Evolutionary conservation across 2,797 vertebrate genomes (phyloP).

Genomic region (Phoebastria nigripes): DNA sequence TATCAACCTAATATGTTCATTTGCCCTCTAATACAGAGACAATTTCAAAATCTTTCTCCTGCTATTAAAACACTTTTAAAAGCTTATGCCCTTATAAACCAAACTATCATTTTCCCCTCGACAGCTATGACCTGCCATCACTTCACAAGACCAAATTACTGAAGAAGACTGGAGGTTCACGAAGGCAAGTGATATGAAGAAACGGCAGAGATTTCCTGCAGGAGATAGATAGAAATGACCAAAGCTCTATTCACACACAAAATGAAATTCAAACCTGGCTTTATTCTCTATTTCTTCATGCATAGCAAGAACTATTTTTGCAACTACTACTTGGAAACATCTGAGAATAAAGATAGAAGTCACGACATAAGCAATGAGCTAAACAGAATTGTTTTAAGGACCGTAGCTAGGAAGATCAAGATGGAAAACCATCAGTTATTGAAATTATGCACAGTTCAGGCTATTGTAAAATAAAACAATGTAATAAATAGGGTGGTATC

Average conservation of each 20-base stretch:
- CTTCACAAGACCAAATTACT: conserved; percentile 7
- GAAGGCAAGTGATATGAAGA: background rate
- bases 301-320: background rate
- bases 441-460: background rate
- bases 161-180: background rate
- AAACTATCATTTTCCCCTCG: background rate
- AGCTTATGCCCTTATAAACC: conserved; percentile 18
- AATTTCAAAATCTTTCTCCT: conserved; percentile 31
- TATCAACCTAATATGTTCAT: background rate
- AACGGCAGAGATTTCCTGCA: background rate
- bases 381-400: background rate
- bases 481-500: background rate
- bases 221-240: background rate
- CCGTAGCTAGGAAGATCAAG: background rate
- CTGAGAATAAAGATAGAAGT: background rate
- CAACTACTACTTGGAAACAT: background rate
- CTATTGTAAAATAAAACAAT: background rate
- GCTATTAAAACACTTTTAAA: conserved; percentile 40
- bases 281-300: background rate
- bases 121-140: background rate
- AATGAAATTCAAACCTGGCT: background rate
- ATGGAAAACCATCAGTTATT: background rate
- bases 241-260: background rate
- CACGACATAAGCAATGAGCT: background rate
- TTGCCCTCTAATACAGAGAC: conserved; percentile 6